Evolutionary conservation across 1,140 invertebrate genomes (phyloP).

Genomic region (Apis laboriosa): DNA sequence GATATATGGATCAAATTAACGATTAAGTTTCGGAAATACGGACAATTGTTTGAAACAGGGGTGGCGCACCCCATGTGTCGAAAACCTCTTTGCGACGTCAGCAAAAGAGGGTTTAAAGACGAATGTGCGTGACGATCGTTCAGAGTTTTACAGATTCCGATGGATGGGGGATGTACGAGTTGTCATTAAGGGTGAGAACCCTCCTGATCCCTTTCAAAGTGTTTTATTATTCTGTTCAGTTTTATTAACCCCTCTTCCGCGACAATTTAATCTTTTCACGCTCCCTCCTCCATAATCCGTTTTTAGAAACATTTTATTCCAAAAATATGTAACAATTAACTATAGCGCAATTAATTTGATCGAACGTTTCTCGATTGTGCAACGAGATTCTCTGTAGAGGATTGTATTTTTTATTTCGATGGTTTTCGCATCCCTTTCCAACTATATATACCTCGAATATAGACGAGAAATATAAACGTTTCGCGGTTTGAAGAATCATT

Average conservation of each 20-base stretch:
- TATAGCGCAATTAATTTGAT: too few relatives aligned
- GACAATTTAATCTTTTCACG: not conserved
- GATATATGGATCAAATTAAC: too few relatives aligned
- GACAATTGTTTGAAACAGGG: not conserved
- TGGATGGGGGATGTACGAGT: not conserved
- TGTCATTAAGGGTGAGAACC: conserved; percentile 27
- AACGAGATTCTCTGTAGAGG: too few relatives aligned
- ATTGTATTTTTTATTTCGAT: too few relatives aligned
- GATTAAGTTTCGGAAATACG: not conserved
- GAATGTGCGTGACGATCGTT: conserved; percentile 1
- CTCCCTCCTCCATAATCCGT: not conserved
- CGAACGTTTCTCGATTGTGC: too few relatives aligned
- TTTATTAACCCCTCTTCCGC: conserved; percentile 8
- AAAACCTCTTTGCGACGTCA: not conserved
- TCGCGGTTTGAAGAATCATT: not conserved
- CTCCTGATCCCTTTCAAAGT: conserved; percentile 1
- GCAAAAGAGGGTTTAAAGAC: not conserved
- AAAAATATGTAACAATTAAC: too few relatives aligned
- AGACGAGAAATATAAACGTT: not conserved
- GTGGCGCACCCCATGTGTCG: not conserved
- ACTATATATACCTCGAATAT: not conserved
- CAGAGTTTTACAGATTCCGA: conserved; percentile 3
- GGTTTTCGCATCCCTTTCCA: too few relatives aligned
- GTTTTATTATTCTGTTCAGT: conserved; percentile 5
- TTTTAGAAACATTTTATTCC: too few relatives aligned